These are phyloP conservation scores for Halotydeus destructor DNA, from an alignment of 1,140 invertebrate species.

Conservation along the genomic window DNA sequence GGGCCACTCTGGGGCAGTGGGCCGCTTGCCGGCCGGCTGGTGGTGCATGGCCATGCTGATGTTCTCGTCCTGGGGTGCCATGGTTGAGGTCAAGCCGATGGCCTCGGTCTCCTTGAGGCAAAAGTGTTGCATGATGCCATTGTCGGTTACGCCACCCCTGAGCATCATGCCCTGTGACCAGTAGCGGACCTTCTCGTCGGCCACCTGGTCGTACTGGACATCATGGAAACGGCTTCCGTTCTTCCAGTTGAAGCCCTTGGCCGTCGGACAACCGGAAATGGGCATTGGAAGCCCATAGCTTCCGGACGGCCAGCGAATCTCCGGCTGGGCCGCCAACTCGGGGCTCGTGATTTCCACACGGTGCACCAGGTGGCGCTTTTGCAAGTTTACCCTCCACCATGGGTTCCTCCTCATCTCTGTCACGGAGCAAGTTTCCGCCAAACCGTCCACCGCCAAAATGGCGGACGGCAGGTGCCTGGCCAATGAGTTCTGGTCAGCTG, in stretches of 20 bases:
- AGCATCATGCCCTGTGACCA: slow-evolving; percentile 18
- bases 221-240: slow-evolving; percentile 17
- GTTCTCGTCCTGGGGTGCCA: slow-evolving; percentile 7
- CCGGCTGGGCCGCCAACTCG: not conserved
- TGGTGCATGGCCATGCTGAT: slow-evolving; percentile 19
- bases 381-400: slow-evolving; percentile 20
- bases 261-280: slow-evolving; percentile 18
- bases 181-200: slow-evolving; percentile 17
- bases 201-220: slow-evolving; percentile 14
- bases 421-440: not conserved
- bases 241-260: slow-evolving; percentile 14
- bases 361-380: slow-evolving; percentile 17
- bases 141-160: slow-evolving; percentile 14
- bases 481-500: slow-evolving; percentile 16
- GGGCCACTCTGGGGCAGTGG: slow-evolving; percentile 10
- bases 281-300: slow-evolving; percentile 21
- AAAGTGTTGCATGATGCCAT: slow-evolving; percentile 18
- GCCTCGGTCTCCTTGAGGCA: slow-evolving; percentile 14
- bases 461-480: slow-evolving; percentile 11
- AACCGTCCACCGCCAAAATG: slow-evolving; percentile 16
- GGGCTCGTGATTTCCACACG: slow-evolving; percentile 16
- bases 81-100: not conserved
- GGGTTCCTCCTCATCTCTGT: slow-evolving; percentile 18
- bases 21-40: slow-evolving; percentile 15
- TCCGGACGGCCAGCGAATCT: slow-evolving; percentile 18